Percentiles rank a stretch among this genome's conserved stretches.
phyloP scores from a whole-genome alignment of 2,888 invertebrate genomes.

The Alloscopus bannaensis region DNA sequence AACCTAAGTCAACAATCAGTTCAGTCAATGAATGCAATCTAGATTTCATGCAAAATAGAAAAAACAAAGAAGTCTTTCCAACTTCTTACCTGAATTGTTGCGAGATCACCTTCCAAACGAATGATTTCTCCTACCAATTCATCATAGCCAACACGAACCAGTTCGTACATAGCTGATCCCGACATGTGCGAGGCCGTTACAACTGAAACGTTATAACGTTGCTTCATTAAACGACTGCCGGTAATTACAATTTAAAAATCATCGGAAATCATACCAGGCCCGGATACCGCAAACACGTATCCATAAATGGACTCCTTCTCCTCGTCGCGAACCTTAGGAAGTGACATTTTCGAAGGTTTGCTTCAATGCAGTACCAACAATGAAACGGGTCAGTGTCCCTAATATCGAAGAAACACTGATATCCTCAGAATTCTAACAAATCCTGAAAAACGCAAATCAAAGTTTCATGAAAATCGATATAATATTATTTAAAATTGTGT shows the following conservation, averaged over 20 bases:
- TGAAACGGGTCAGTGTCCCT: no score
- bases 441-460: no score
- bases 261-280: constrained; percentile 86
- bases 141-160: constrained; percentile 98
- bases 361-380: background rate
- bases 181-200: constrained; percentile 99
- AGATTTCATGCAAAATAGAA: no score
- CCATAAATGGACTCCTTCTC: constrained; percentile 93
- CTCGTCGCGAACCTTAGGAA: constrained; percentile 87
- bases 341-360: constrained; percentile 70
- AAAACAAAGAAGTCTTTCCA: background rate
- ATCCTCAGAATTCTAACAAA: no score
- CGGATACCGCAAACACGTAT: constrained; percentile 97
- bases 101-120: constrained; percentile 99
- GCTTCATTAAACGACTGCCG: constrained; percentile 17
- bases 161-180: constrained; percentile 99
- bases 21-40: no score
- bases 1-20: constrained; percentile 78
- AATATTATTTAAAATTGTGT: no score
- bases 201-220: constrained; percentile 81
- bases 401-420: no score
- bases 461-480: no score
- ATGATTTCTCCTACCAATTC: constrained; percentile 99
- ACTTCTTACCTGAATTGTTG: constrained; percentile 95
- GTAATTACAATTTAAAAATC: constrained; percentile 8